Base-by-base conservation (phyloP, 2,888 invertebrate species). In the Beris chalybata region DNA sequence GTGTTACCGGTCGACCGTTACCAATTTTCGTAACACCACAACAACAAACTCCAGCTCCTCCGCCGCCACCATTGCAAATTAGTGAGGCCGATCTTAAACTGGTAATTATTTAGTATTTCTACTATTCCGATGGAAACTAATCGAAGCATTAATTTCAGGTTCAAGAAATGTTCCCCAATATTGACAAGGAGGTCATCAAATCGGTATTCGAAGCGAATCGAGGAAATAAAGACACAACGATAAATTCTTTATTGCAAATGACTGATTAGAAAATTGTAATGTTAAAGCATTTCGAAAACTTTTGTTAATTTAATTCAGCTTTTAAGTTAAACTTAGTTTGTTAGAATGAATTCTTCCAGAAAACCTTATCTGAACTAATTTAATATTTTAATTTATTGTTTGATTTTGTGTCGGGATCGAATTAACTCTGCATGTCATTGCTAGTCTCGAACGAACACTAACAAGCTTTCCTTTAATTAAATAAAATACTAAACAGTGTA, bases 101-200 rank as follows among this genome's bases (percentile, higher is more conserved):
- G 83, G 87, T 87, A 78, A 74, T 7, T 38, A 38, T 38, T 38
- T 38, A 38, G 9, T 7, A 38, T 38, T 38, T 38, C 2, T 9
- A 38, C 38, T 9, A 38, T 38, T 4, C 5, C 38, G 38, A 38
- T 38, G 38, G 22, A 22, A 22, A 22, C 22, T 22, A 22, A 22
- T 22, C 22, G 3, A 13, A 54, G 44, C 30, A 29, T 45, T 66
- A 71, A 69, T 81, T 82, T 38, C 82, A 93, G 92, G 89, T 97
- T 72, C 89, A 91, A 76, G 97, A 97, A 82, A 97, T 97, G 95
- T 97, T 98, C 83, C 97, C 97, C 1, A 91, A 91, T 76, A 89
- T 97, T 76, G 97, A 97, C 76, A 90, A 89, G 72, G 95, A 96
- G 75, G 95, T 97, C 5, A 90, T 97, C 66, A 91, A 89, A 77